phyloP scores from a whole-genome alignment of 1,140 invertebrate genomes.

The Bombus confusus region DNA sequence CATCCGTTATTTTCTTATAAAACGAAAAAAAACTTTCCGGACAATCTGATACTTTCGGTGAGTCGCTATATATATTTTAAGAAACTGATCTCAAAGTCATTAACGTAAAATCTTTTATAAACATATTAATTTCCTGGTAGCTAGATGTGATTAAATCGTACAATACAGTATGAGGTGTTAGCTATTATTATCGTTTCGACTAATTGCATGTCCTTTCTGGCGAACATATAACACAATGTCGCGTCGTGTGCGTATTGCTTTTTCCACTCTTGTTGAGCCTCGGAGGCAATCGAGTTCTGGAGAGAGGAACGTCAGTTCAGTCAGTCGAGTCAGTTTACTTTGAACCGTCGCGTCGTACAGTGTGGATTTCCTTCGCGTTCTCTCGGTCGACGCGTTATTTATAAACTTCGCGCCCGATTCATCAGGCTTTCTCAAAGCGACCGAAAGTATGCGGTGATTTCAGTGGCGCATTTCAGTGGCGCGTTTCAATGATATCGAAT shows the following conservation, averaged over 20 bases:
- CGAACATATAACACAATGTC: conserved; percentile 25
- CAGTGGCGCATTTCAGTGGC: conserved; percentile 35
- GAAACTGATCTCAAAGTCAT: no score
- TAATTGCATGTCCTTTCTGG: conserved; percentile 6
- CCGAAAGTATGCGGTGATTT: conserved; percentile 49
- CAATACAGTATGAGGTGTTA: not conserved
- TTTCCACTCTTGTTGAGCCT: not conserved
- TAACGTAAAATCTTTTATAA: no score
- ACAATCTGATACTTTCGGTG: no score
- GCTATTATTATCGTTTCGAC: conserved; percentile 25
- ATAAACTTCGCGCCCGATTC: conserved; percentile 32
- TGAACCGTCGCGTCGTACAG: conserved; percentile 23
- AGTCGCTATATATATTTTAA: no score
- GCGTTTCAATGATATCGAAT: not conserved
- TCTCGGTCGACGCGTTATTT: conserved; percentile 29
- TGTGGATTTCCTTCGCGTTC: conserved; percentile 7
- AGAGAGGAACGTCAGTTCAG: not conserved
- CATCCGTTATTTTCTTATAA: no score
- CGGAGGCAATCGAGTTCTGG: not conserved
- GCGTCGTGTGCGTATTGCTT: not conserved
- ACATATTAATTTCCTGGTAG: not conserved
- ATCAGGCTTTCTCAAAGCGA: conserved; percentile 6
- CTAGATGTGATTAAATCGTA: not conserved
- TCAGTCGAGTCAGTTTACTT: conserved; percentile 36
- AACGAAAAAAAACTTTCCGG: no score